Base-by-base conservation (phyloP, 1,140 invertebrate genomes). In the Metaphire vulgaris region DNA sequence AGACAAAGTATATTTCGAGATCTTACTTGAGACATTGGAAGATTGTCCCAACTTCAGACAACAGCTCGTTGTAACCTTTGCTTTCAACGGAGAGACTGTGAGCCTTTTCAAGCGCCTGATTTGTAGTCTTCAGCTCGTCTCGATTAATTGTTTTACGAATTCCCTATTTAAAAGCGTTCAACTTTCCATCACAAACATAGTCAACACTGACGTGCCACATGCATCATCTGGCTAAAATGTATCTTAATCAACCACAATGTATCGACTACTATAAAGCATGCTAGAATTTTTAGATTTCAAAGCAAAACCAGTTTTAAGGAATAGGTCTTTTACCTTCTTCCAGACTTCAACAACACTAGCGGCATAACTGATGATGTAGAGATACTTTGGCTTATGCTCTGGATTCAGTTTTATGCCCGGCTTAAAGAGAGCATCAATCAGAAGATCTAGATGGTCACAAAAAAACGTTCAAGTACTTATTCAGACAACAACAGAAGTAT, bases 301-400 rank as follows among this genome's bases (percentile, higher is more conserved):
- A n/a, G 41, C 41, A 56, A 56, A 56, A 56, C 41, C 41, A 56
- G 41, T 56, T 56, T 12, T 21, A 56, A 34, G 1, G 26, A 33
- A 72, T 2, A 28, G 30, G n/a, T 1, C 16, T 68, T n/a, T 68
- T 76, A 90, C 90, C 82, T 95, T 96, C 81, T 93, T 93, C 21
- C 88, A 87, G 2, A 89, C 89, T 85, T 99, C 96, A 81, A 91
- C 91, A 0, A 99, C 95, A 85, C 94, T 96, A 1, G 95, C 91
- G 12, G 96, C 94, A 88, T 98, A 99, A 1, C 96, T 95, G 74
- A 99, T 86, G 64, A 99, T 87, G 87, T 93, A 95, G 82, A 99
- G 93, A 83, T 99, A 99, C 85, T 99, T 99, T 1, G 94, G 91
- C 87, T 97, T 97, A 83, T 99, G 95, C 82, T 99, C 97, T 0